Evolutionary conservation across 2,797 vertebrate genomes (phyloP), one percentile per base, ranked within the genome.

Genomic region (Xyrichtys novacula): DNA sequence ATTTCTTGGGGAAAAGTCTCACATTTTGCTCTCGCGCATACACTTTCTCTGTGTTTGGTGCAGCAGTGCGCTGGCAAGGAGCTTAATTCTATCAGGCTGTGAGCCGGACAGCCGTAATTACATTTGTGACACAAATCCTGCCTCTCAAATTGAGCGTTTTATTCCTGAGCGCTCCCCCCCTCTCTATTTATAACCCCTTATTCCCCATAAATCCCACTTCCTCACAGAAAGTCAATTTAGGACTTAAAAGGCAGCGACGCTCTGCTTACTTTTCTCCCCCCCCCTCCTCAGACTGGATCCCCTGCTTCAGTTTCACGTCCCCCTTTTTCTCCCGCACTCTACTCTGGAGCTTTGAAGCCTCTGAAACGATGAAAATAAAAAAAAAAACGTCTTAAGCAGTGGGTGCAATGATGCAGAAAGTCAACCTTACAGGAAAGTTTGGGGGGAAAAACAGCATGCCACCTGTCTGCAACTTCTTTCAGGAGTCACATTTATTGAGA

Each of bases 111-210:
- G 90, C 87, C 85, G 43, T 91, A 92, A 93, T 93, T 93, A 92
- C 90, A 90, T 92, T 92, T 92, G 91, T 93, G 92, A 92, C 92
- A 92, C 89, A 92, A 92, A 92, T 92, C 90, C 91, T 90, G 87
- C 88, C 85, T 92, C 90, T 90, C 86, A 92, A 92, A 92, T 91
- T 89, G 87, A 90, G 88, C 88, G 80, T 92, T 92, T 92, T 91
- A 92, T 91, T 92, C 89, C 88, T 80, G 78, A 83, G 80, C 76
- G 19, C 81, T 10, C 74, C 70, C 83, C 67, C 46, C 74, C 71
- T 65, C 90, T 87, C 85, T 89, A 91, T 92, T 93, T 91, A 90
- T 92, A 93, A 90, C 88, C 85, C 80, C 86, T 87, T 88, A 89
- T 90, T 89, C 78, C 82, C 78, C 70, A 85, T 89, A 93, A 93